Percentiles rank a stretch among this genome's conserved stretches.
Evolutionary conservation across 2,888 invertebrate species (phyloP).

Genomic region (Ophion costatus): DNA sequence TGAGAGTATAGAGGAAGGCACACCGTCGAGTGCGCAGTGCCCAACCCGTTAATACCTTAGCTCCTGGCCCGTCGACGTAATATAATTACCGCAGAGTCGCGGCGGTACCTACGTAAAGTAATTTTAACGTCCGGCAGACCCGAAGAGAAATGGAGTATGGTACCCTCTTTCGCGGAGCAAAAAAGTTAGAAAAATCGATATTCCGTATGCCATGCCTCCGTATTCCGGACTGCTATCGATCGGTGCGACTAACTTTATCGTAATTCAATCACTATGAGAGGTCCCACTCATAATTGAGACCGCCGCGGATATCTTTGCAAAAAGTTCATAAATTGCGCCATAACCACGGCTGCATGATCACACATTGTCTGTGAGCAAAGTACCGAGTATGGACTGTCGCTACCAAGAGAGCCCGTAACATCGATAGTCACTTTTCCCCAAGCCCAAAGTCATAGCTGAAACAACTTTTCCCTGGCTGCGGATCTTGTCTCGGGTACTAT

Average conservation of each 20-base stretch:
- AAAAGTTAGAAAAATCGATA: constrained; percentile 35
- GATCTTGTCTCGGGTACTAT: background rate
- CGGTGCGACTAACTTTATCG: constrained; percentile 63
- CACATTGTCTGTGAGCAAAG: background rate
- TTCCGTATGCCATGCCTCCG: constrained; percentile 52
- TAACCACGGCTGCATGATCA: background rate
- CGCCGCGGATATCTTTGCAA: background rate
- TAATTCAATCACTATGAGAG: constrained; percentile 71
- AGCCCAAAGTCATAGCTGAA: too few relatives aligned
- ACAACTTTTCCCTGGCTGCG: background rate
- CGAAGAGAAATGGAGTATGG: constrained; percentile 7
- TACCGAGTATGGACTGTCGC: too few relatives aligned
- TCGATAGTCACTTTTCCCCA: too few relatives aligned
- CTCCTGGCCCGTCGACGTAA: constrained; percentile 36
- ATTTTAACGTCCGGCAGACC: constrained; percentile 63
- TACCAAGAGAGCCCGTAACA: too few relatives aligned
- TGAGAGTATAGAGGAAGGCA: constrained; percentile 23
- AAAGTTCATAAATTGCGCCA: background rate
- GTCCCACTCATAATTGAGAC: background rate
- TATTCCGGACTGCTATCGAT: constrained; percentile 62
- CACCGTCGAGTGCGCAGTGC: constrained; percentile 13
- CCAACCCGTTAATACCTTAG: constrained; percentile 42
- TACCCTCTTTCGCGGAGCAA: constrained; percentile 4
- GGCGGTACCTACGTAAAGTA: constrained; percentile 57
- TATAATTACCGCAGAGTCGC: constrained; percentile 59